These are phyloP conservation scores for Steinernema scapterisci DNA, from an alignment of 2,888 invertebrate species.

Conservation along the genomic window DNA sequence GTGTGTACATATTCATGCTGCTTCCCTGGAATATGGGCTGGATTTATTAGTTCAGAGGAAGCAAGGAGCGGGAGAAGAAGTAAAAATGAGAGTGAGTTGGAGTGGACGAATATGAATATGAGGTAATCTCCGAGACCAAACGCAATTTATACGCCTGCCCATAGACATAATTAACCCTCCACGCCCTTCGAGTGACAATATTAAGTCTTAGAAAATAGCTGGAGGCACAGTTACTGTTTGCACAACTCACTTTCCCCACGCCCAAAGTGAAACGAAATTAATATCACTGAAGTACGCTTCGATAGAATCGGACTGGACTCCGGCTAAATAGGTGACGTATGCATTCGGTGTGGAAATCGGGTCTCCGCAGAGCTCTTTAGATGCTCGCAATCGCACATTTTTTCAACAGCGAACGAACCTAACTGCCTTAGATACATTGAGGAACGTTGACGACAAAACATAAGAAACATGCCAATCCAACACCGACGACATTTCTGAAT, in stretches of 20 bases:
- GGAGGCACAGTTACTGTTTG: background rate
- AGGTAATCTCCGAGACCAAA: background rate
- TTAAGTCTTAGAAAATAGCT: constrained; percentile 4
- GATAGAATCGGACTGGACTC: background rate
- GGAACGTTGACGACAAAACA: background rate
- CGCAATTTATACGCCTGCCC: background rate
- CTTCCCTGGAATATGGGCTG: background rate
- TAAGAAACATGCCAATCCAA: background rate
- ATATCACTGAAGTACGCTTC: background rate
- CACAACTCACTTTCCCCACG: background rate
- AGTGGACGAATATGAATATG: constrained; percentile 1
- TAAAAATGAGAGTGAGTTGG: background rate
- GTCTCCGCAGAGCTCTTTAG: too few species aligned
- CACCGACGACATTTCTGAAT: background rate
- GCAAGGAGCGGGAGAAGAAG: background rate
- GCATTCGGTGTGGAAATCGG: too few species aligned
- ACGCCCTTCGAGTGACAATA: constrained; percentile 5
- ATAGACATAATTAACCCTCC: background rate
- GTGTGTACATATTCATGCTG: background rate
- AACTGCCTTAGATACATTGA: too few species aligned
- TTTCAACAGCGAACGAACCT: too few species aligned
- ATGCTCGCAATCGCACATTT: too few species aligned
- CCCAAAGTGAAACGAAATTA: background rate
- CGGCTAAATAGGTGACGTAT: too few species aligned
- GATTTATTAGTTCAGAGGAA: background rate